Base-by-base conservation (phyloP, 2,888 invertebrate genomes). In the Sympetrum striolatum region DNA sequence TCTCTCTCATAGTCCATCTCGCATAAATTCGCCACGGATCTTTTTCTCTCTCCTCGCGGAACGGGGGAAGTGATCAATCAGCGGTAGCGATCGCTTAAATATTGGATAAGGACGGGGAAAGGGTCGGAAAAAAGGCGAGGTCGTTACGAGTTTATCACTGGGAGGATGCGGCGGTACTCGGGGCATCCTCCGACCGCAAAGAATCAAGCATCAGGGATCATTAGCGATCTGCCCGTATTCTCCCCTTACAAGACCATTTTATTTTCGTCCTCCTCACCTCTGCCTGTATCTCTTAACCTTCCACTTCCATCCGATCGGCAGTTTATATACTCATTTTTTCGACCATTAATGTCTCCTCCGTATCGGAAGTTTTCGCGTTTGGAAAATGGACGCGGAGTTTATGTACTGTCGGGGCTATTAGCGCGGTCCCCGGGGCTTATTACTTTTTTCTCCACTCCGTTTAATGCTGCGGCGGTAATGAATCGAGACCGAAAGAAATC, bases 141-240 rank as follows among this genome's bases (percentile, higher is more conserved):
- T 86, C 86, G 86, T 86, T 86, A 64, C 37, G 86, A 58, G 86
- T 58, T 86, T 86, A 86, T 86, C 86, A 86, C 86, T 64, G 37
- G 86, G 18, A 64, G n/a, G 82, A 82, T 82, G 58, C 58, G 31
- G 58, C 58, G 31, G 53, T 35, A 53, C 82, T 82, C 82, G 31
- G 82, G 35, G 31, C 82, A 82, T 82, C 82, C 37, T 86, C 60
- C 86, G 86, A 60, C 86, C 86, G 60, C 86, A 64, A 86, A 60
- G 86, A 64, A 64, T 82, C 82, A 58, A 82, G 53, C 82, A 82
- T 82, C 58, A 86, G 64, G 15, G 86, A 86, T 86, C 86, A 86
- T 86, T 86, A 86, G 86, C 86, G 86, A 58, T 60, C 86, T 82
- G 53, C 53, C 82, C 31, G 35, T 35, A 58, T 82, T 58, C 14